These are phyloP conservation scores for Xenops minutus DNA, from an alignment of 2,797 vertebrate genomes.

Conservation along the genomic window DNA sequence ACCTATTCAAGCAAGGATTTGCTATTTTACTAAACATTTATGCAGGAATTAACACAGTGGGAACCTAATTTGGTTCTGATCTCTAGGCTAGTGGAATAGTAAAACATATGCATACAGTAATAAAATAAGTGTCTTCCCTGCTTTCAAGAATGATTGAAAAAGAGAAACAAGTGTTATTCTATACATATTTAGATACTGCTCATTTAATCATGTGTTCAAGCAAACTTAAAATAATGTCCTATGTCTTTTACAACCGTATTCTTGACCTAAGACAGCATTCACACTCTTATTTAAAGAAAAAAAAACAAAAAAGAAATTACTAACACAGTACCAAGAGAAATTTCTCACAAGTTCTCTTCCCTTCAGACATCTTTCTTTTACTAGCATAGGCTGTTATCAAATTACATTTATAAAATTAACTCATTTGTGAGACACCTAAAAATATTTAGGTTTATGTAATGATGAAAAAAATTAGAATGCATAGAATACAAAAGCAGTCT, in stretches of 20 bases:
- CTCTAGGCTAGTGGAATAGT: background rate
- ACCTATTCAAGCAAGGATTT: background rate
- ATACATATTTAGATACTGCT: background rate
- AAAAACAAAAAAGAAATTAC: background rate
- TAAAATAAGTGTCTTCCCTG: background rate
- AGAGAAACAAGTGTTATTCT: background rate
- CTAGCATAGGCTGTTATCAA: background rate
- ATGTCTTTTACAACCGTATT: background rate
- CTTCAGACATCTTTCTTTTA: background rate
- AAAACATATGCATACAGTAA: background rate
- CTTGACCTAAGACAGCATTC: background rate
- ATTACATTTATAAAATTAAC: background rate
- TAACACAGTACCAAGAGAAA: background rate
- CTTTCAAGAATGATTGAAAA: background rate
- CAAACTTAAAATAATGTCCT: background rate
- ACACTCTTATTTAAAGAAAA: background rate
- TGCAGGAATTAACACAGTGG: conserved; percentile 8
- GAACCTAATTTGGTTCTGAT: background rate
- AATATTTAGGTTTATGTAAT: background rate
- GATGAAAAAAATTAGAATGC: background rate
- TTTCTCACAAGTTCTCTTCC: background rate
- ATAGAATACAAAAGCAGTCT: background rate
- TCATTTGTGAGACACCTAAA: background rate
- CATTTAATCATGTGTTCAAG: background rate
- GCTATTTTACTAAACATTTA: background rate